Percentiles rank a stretch among this genome's conserved stretches.
phyloP scores from a whole-genome alignment of 2,888 invertebrate genomes.

The Epinotia brunnichana region DNA sequence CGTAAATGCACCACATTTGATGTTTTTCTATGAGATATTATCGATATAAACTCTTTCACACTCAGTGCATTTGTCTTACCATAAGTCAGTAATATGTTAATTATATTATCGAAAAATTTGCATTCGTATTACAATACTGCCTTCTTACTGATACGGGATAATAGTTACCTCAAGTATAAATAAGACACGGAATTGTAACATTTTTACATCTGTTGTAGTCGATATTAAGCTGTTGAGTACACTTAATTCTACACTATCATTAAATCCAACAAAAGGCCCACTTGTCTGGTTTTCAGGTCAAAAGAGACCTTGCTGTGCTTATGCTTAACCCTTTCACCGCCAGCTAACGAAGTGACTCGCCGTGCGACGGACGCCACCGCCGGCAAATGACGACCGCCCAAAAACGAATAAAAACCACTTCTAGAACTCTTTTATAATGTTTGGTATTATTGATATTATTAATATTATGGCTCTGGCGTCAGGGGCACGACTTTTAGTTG shows the following conservation, averaged over 20 bases:
- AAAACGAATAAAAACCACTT: too few relatives aligned
- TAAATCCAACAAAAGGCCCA: constrained; percentile 9
- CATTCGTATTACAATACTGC: neutral
- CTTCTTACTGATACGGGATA: neutral
- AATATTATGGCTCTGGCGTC: too few relatives aligned
- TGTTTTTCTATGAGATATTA: too few relatives aligned
- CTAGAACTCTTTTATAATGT: too few relatives aligned
- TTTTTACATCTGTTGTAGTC: neutral
- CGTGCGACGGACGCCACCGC: too few relatives aligned
- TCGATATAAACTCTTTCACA: neutral
- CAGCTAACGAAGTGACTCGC: too few relatives aligned
- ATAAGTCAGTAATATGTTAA: neutral
- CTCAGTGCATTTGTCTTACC: neutral
- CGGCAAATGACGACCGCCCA: too few relatives aligned
- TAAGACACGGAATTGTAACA: constrained; percentile 4
- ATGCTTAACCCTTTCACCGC: too few relatives aligned
- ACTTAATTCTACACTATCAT: constrained; percentile 31
- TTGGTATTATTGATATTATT: too few relatives aligned
- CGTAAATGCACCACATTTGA: neutral
- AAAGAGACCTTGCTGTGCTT: neutral
- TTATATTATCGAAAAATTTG: neutral
- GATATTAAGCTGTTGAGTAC: neutral
- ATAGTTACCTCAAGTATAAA: neutral
- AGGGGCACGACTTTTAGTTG: too few relatives aligned
- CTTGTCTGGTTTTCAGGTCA: neutral